These are phyloP conservation scores for Bubalus kerabau DNA, from an alignment of 2,113 vertebrate genomes.

Conservation along the genomic window DNA sequence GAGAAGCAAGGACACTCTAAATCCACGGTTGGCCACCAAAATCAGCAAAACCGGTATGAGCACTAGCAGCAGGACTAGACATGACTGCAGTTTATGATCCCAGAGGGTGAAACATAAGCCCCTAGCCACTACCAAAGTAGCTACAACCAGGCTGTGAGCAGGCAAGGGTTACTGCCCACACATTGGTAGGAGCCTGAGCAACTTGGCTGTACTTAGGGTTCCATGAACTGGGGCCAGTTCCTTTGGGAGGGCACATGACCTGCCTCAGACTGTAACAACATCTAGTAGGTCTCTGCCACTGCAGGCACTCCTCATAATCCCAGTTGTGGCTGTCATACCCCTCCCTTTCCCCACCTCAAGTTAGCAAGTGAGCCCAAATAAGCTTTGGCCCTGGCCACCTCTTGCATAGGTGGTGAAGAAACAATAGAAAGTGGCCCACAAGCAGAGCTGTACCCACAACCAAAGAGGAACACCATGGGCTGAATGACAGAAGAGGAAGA, in stretches of 20 bases:
- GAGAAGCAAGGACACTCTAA: not conserved
- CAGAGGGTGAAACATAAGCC: not conserved
- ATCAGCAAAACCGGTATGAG: not conserved
- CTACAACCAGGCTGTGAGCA: not conserved
- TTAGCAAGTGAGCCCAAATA: not conserved
- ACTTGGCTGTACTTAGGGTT: not conserved
- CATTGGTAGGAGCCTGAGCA: not conserved
- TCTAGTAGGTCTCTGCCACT: not conserved
- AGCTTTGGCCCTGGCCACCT: not conserved
- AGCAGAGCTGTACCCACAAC: not conserved
- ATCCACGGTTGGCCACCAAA: not conserved
- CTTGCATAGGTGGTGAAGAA: not conserved
- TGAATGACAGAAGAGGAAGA: not conserved
- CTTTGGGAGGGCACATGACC: not conserved
- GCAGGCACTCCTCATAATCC: not conserved
- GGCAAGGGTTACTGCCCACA: not conserved
- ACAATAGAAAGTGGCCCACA: not conserved
- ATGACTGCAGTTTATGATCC: not conserved
- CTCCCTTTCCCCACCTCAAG: not conserved
- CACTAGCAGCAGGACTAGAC: not conserved
- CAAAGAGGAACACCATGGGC: not conserved
- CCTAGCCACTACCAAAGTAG: not conserved
- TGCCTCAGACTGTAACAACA: not conserved
- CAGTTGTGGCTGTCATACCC: not conserved
- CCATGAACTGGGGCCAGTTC: not conserved